Evolutionary conservation across 1,140 invertebrate genomes (phyloP), one percentile per base, ranked within the genome.

Genomic region (Halictus rubicundus): DNA sequence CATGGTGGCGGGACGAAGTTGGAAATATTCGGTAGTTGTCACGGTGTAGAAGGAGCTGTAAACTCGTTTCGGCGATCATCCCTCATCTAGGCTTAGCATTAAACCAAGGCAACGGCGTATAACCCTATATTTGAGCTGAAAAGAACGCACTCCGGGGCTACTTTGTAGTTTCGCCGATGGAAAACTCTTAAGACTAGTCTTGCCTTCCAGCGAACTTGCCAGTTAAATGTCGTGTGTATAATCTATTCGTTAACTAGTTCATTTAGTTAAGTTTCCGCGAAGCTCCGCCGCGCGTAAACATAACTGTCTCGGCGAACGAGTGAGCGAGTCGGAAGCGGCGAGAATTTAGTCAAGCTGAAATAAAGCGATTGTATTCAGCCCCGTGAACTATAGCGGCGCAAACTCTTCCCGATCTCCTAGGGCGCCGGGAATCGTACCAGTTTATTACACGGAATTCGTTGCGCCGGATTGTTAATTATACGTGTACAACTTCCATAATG

Each of bases 141-240:
- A 66, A 37, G 65, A n/a, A 76, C 63, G 82, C 76, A 72, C 52
- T 68, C n/a, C 68, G 79, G 79, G 70, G 59, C 77, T 86, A 82
- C 71, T 82, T 86, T 65, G 23, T 70, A 76, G n/a, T 77, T n/a
- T 80, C 59, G 46, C 54, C 73, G 19, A 52, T 65, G 63, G 76
- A 86, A 86, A 87, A 87, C 69, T 83, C 52, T 42, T 3, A 80
- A 81, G 70, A 72, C 80, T 76, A 61, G 32, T 32, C 68, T 42
- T 1, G 49, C 32, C 12, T n/a, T 27, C 49, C 49, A 59, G 68
- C 52, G 21, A 83, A 87, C 78, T 86, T 81, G 65, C 60, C 74
- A 83, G 78, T 80, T 87, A 87, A 84, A 87, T 87, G 78, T 87
- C 75, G 85, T 87, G 86, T 87, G 79, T 75, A 82, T 87, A 87